phyloP scores from a whole-genome alignment of 2,888 invertebrate species.

The Agrenia bidenticulata region DNA sequence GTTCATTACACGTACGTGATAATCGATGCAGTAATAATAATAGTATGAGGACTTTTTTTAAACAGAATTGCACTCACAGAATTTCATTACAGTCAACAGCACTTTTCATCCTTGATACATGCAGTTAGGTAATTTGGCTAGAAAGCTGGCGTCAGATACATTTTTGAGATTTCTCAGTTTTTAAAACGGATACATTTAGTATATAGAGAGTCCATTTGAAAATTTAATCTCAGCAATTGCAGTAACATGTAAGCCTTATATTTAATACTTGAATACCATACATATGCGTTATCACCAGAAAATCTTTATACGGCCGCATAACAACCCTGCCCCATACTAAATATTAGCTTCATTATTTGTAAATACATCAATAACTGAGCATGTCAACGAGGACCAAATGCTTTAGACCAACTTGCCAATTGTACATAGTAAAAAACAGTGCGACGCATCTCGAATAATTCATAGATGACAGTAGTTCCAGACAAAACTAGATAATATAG shows the following conservation, averaged over 20 bases:
- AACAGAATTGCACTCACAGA: constrained; percentile 3
- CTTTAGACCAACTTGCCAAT: too few relatives aligned
- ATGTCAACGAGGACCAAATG: too few relatives aligned
- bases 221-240: constrained; percentile 10
- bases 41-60: not conserved
- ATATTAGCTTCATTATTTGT: too few relatives aligned
- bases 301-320: too few relatives aligned
- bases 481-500: too few relatives aligned
- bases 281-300: constrained; percentile 10
- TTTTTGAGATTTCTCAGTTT: not conserved
- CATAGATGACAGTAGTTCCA: too few relatives aligned
- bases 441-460: too few relatives aligned
- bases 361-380: too few relatives aligned
- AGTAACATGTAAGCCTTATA: not conserved
- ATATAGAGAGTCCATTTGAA: not conserved
- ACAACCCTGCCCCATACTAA: too few relatives aligned
- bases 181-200: too few relatives aligned
- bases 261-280: not conserved
- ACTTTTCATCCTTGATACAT: not conserved
- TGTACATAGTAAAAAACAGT: too few relatives aligned
- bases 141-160: constrained; percentile 11
- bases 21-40: constrained; percentile 8
- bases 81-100: not conserved
- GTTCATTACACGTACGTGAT: not conserved
- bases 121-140: constrained; percentile 9